Evolutionary conservation across 2,797 vertebrate genomes (phyloP), one percentile per base, ranked within the genome.

Genomic region (Nothura maculosa): DNA sequence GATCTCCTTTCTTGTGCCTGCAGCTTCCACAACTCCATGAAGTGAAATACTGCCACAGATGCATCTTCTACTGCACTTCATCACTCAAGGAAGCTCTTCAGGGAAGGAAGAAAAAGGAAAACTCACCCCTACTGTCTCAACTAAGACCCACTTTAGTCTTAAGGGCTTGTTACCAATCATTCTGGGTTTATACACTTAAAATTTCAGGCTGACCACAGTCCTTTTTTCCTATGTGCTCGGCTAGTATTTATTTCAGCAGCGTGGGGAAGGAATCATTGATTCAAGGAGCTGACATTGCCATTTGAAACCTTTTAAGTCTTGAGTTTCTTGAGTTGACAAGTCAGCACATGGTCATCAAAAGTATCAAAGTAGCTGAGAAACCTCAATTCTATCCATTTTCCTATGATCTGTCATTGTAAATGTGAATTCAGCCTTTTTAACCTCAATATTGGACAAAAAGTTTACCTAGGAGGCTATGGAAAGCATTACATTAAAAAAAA

Each of bases 221-320:
- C 52, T 43, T 74, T 57, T 43, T 74, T 70, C 19, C 9, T 48
- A 42, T 55, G 38, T 69, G 10, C 60, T 91, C 30, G 7, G 21
- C 19, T 78, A 78, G 18, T 76, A 38, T 45, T 90, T 90, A 69
- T 84, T 79, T 85, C 58, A 79, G 19, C 1, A 11, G 21, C 13
- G 43, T 16, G 54, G 52, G 61, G 91, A 57, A 45, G 48, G 17
- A 74, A 84, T 32, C 20, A 48, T 32, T 73, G 32, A 73, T 63
- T 5, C 3, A 4, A 27, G 9, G 18, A 81, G 47, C 6, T 0
- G 0, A 20, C 1, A 0, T 36, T 38, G 32, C 40, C 54, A 36
- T 20, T 25, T 1, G 1, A 73, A 91, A 76, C 24, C 28, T 38
- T 42, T 27, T 68, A 47, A 70, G 25, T 70, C 48, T 18, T 6